A percentile compares a stretch with the other conserved stretches of the same genome.
phyloP scores from a whole-genome alignment of 2,797 vertebrate species.

The Silurus lanzhouensis region DNA sequence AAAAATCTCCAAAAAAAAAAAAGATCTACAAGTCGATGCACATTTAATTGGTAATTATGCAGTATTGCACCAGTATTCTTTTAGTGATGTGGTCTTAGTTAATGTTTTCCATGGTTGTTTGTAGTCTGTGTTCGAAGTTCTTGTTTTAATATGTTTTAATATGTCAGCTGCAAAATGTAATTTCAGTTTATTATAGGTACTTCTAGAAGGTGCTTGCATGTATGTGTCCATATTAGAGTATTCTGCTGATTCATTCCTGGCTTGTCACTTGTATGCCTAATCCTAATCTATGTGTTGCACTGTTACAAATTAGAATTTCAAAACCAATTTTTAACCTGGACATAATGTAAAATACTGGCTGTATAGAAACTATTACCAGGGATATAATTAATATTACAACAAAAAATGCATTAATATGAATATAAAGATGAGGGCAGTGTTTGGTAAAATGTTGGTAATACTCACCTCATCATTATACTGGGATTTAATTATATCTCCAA shows the following conservation, averaged over 20 bases:
- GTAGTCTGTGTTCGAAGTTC: background rate
- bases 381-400: background rate
- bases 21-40: background rate
- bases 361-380: background rate
- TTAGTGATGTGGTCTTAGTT: background rate
- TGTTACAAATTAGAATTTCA: background rate
- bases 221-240: background rate
- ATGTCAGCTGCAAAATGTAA: background rate
- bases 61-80: background rate
- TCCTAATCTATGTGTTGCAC: background rate
- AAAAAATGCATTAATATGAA: background rate
- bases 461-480: constrained; percentile 84
- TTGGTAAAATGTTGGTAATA: constrained; percentile 7
- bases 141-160: background rate
- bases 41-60: background rate
- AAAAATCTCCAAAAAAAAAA: background rate
- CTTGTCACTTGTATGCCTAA: background rate
- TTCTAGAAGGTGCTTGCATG: background rate
- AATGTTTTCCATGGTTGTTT: background rate
- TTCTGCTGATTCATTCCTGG: background rate
- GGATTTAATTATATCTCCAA: constrained; percentile 76
- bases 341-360: background rate
- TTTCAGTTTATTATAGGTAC: background rate
- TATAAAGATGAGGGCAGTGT: background rate
- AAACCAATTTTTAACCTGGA: background rate